phyloP scores from a whole-genome alignment of 2,113 vertebrate species.

The Toxotes chatareus region DNA sequence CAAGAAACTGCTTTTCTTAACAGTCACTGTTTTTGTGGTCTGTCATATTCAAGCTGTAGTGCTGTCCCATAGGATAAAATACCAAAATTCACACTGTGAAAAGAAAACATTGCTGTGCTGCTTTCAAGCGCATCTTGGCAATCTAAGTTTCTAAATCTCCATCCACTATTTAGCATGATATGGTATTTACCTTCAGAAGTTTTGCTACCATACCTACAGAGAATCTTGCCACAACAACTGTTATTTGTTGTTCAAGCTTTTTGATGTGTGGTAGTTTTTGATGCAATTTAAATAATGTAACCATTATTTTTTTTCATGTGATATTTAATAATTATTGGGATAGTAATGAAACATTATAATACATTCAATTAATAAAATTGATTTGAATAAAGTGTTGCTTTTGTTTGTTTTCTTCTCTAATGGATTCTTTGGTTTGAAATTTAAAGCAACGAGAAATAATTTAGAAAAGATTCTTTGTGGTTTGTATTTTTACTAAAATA shows the following conservation, averaged over 20 bases:
- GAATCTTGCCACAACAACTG: slow-evolving; percentile 30
- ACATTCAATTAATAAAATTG: slow-evolving; percentile 74
- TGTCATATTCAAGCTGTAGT: slow-evolving; percentile 55
- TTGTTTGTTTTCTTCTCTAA: slow-evolving; percentile 16
- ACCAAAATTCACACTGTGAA: slow-evolving; percentile 75
- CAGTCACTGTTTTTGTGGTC: slow-evolving; percentile 50
- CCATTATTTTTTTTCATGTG: slow-evolving; percentile 67
- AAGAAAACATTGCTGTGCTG: slow-evolving; percentile 65
- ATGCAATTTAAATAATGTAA: slow-evolving; percentile 67
- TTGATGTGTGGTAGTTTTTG: slow-evolving; percentile 72
- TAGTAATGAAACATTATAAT: slow-evolving; percentile 74
- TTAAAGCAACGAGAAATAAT: neutral
- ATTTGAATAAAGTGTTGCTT: slow-evolving; percentile 65
- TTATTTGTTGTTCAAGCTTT: slow-evolving; percentile 48
- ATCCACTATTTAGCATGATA: slow-evolving; percentile 66
- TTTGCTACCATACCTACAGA: slow-evolving; percentile 48
- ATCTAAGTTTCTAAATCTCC: slow-evolving; percentile 42
- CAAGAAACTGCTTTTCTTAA: slow-evolving; percentile 57
- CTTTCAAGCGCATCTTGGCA: slow-evolving; percentile 45
- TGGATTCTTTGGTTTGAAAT: neutral
- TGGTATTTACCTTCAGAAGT: slow-evolving; percentile 34
- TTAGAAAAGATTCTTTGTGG: neutral
- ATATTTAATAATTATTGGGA: slow-evolving; percentile 82
- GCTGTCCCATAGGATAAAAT: slow-evolving; percentile 48
- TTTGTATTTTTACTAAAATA: no score